Percentiles rank a stretch among this genome's conserved stretches.
Evolutionary conservation across 2,113 vertebrate genomes (phyloP).

Genomic region (Tachycineta bicolor): DNA sequence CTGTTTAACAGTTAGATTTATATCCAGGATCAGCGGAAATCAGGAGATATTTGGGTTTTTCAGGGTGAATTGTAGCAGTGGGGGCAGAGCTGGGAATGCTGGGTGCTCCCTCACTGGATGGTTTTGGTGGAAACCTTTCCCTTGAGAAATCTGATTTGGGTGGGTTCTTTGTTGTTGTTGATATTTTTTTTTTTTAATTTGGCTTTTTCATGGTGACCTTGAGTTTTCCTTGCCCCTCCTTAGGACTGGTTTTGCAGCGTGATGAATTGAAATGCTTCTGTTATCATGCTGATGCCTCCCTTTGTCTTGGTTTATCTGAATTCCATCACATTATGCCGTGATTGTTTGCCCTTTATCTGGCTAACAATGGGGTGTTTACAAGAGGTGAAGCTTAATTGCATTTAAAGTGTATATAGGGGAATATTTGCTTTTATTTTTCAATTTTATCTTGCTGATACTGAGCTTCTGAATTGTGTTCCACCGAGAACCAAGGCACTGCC

Average conservation of each 20-base stretch:
- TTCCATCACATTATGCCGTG: slow-evolving; percentile 39
- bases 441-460: neutral
- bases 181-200: neutral
- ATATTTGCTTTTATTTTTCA: slow-evolving; percentile 22
- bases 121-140: neutral
- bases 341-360: slow-evolving; percentile 35
- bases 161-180: neutral
- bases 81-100: neutral
- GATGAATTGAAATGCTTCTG: slow-evolving; percentile 13
- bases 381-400: slow-evolving; percentile 19
- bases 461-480: neutral
- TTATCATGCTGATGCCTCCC: slow-evolving; percentile 50
- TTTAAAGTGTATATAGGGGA: slow-evolving; percentile 20
- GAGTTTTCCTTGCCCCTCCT: slow-evolving; percentile 41
- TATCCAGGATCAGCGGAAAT: neutral
- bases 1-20: neutral
- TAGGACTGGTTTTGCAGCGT: neutral
- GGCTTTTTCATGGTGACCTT: slow-evolving; percentile 34
- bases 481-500: neutral
- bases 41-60: neutral
- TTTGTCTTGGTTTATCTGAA: slow-evolving; percentile 56
- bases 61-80: neutral
- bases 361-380: slow-evolving; percentile 29
- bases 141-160: neutral
- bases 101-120: neutral